A percentile compares a stretch with the other conserved stretches of the same genome.
Evolutionary conservation across 1,140 invertebrate species (phyloP).

Genomic region (Nasonia vitripennis): DNA sequence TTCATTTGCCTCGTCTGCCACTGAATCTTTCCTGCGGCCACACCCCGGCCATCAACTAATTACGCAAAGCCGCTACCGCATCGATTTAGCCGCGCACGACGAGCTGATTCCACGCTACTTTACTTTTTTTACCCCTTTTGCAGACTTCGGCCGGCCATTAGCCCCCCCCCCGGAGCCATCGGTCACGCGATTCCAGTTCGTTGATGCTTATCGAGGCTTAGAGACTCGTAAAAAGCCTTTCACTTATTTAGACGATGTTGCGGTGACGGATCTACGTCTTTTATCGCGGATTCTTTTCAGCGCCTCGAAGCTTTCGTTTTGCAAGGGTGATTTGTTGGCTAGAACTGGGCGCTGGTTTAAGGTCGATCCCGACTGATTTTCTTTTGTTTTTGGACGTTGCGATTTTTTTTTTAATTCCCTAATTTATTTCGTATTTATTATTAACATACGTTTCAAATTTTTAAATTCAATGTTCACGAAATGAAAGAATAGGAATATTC

Average conservation of each 20-base stretch:
- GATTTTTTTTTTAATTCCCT: too few species aligned
- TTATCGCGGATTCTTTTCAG: not conserved
- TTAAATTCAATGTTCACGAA: too few species aligned
- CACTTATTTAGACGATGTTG: conserved; percentile 21
- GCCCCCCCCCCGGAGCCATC: not conserved
- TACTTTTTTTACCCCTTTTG: not conserved
- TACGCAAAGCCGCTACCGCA: conserved; percentile 49
- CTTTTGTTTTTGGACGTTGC: too few species aligned
- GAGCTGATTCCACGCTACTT: not conserved
- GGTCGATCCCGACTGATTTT: too few species aligned
- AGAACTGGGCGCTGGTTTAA: too few species aligned
- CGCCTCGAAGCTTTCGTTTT: not conserved
- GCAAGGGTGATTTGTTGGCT: not conserved
- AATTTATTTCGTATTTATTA: too few species aligned
- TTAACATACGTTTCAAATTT: not conserved
- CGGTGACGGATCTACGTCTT: not conserved
- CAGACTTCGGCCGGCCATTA: conserved; percentile 17
- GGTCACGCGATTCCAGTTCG: conserved; percentile 20
- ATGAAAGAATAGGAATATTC: too few species aligned
- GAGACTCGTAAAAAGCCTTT: not conserved
- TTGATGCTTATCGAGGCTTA: conserved; percentile 17
- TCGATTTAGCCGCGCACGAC: conserved; percentile 38
- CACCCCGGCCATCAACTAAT: conserved; percentile 64
- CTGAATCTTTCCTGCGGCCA: conserved; percentile 38
- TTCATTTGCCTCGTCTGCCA: conserved; percentile 15